Conservation (phyloP, 2,113 vertebrate species). For the Columba livia region DNA sequence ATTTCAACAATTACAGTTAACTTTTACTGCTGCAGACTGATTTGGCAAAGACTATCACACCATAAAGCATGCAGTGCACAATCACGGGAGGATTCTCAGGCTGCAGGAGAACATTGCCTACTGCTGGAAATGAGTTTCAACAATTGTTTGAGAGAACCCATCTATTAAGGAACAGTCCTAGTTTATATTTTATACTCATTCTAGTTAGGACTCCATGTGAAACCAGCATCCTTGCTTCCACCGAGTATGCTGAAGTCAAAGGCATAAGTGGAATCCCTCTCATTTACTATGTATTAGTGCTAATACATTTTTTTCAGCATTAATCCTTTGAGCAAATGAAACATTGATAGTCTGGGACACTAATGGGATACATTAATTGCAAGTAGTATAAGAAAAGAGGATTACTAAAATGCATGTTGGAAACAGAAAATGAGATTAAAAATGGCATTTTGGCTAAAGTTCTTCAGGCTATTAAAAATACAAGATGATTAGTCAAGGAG, state of each 20-base stretch:
- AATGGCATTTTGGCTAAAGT: conserved; percentile 55
- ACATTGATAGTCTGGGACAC: conserved; percentile 46
- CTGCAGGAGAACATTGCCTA: neutral
- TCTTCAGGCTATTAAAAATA: conserved; percentile 42
- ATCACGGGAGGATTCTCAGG: neutral
- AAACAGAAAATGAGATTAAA: conserved; percentile 72
- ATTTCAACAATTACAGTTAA: neutral
- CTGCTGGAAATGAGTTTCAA: neutral
- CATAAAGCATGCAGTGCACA: neutral
- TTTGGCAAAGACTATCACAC: neutral
- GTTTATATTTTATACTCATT: neutral
- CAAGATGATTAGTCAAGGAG: conserved; percentile 55
- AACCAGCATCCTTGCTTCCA: conserved; percentile 1
- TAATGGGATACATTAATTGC: conserved; percentile 66
- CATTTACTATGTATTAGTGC: conserved; percentile 50
- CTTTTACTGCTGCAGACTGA: neutral
- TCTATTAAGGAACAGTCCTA: neutral
- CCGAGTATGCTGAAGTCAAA: neutral
- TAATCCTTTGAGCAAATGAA: conserved; percentile 66
- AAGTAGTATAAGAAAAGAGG: conserved; percentile 58
- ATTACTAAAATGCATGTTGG: conserved; percentile 58
- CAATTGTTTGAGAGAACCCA: neutral
- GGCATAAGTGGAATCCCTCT: conserved; percentile 25
- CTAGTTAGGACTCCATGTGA: neutral
- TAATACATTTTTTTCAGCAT: conserved; percentile 57